Percentiles rank a stretch among this genome's conserved stretches.
phyloP scores from a whole-genome alignment of 2,113 vertebrate species.

The Sisor rabdophorus region DNA sequence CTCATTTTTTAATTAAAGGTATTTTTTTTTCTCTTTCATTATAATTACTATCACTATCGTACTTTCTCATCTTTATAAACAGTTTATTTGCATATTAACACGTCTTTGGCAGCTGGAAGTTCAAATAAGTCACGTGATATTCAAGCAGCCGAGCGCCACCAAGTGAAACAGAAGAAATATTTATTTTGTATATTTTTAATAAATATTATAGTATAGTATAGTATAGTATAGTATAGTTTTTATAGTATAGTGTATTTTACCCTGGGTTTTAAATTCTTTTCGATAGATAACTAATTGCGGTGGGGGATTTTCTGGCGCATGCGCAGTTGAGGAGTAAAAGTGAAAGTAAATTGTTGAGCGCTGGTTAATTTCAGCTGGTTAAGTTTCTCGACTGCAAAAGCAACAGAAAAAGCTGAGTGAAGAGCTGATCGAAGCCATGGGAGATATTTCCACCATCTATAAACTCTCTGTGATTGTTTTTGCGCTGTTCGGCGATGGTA shows the following conservation, averaged over 20 bases:
- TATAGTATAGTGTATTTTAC: not conserved
- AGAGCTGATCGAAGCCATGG: not conserved
- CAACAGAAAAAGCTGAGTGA: not conserved
- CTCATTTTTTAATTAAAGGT: no score
- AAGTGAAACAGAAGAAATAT: not conserved
- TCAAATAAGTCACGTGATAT: conserved; percentile 9
- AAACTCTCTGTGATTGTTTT: conserved; percentile 1
- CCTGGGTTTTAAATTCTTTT: not conserved
- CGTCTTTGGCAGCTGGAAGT: not conserved
- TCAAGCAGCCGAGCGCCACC: not conserved
- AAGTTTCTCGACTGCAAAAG: not conserved
- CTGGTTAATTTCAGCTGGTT: not conserved
- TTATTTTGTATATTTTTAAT: not conserved
- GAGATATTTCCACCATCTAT: conserved; percentile 3
- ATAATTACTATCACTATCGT: no score
- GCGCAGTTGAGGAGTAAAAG: conserved; percentile 5
- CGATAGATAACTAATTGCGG: no score
- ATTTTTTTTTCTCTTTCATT: no score
- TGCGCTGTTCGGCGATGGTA: not conserved
- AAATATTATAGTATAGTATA: not conserved
- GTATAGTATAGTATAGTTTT: not conserved
- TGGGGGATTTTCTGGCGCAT: not conserved
- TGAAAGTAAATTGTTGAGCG: not conserved
- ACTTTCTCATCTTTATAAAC: no score
- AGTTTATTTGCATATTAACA: no score